phyloP scores from a whole-genome alignment of 2,888 invertebrate genomes.

The Oasisia sp. region DNA sequence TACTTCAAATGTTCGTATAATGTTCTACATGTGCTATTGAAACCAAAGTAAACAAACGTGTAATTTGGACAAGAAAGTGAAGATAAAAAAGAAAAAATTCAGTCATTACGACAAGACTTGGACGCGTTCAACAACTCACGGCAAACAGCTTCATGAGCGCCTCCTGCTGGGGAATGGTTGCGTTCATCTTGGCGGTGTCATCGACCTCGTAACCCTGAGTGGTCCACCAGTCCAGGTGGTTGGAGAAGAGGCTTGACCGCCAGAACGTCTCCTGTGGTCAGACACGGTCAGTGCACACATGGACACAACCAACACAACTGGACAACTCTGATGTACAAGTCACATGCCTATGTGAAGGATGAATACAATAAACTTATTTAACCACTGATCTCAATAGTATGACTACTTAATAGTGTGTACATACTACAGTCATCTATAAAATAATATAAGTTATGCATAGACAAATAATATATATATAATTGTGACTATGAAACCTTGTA shows the following conservation, averaged over 20 bases:
- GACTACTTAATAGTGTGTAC: too few relatives aligned
- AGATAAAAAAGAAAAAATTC: neutral
- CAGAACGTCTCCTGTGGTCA: slow-evolving; percentile 56
- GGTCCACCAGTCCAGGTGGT: slow-evolving; percentile 52
- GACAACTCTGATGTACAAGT: neutral
- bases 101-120: neutral
- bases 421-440: too few relatives aligned
- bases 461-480: too few relatives aligned
- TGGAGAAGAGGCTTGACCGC: slow-evolving; percentile 49
- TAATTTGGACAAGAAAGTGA: neutral
- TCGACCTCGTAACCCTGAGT: slow-evolving; percentile 58
- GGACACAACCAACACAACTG: neutral
- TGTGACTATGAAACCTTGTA: too few relatives aligned
- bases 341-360: too few relatives aligned
- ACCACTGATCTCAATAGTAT: too few relatives aligned
- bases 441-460: too few relatives aligned
- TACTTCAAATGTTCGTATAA: too few relatives aligned
- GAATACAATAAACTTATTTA: too few relatives aligned
- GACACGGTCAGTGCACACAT: neutral
- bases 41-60: too few relatives aligned
- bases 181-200: slow-evolving; percentile 66
- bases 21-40: too few relatives aligned
- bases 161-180: slow-evolving; percentile 77
- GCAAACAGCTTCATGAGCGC: slow-evolving; percentile 90
- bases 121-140: slow-evolving; percentile 69